Evolutionary conservation across 2,113 vertebrate genomes (phyloP).

Genomic region (Pyxicephalus adspersus): DNA sequence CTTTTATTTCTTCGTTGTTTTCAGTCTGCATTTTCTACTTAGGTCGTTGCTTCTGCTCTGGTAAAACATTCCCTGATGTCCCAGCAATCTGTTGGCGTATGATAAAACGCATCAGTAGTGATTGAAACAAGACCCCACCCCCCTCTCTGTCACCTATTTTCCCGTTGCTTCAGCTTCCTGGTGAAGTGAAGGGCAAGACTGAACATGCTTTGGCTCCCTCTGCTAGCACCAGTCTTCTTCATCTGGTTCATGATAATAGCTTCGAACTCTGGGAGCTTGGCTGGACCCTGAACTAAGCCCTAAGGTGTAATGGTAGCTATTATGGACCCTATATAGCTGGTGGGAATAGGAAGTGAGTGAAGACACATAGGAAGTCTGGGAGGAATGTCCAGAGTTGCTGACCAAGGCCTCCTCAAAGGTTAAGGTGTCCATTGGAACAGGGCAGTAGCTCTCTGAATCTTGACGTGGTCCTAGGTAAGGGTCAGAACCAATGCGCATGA

Average conservation of each 20-base stretch:
- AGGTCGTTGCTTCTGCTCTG: conserved; percentile 22
- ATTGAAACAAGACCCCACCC: conserved; percentile 34
- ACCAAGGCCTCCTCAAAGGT: conserved; percentile 88
- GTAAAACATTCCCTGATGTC: conserved; percentile 21
- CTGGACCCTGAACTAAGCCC: conserved; percentile 74
- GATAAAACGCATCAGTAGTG: conserved; percentile 90
- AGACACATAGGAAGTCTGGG: conserved; percentile 82
- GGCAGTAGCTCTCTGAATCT: conserved; percentile 62
- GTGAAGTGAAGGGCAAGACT: conserved; percentile 41
- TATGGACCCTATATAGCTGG: conserved; percentile 83
- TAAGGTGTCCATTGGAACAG: conserved; percentile 80
- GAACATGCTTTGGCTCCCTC: conserved; percentile 61
- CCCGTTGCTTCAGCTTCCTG: conserved; percentile 44
- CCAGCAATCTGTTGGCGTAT: conserved; percentile 71
- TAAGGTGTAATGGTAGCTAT: conserved; percentile 86
- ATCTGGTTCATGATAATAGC: conserved; percentile 84
- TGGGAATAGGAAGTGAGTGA: conserved; percentile 80
- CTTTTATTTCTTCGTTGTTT: not conserved
- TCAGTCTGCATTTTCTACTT: conserved; percentile 8
- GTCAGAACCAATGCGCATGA: conserved; percentile 87
- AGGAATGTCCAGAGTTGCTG: conserved; percentile 79
- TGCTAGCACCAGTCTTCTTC: conserved; percentile 95
- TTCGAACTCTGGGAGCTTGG: conserved; percentile 70
- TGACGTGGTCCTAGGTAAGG: conserved; percentile 82
- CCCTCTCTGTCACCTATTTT: conserved; percentile 28